Percentiles rank a stretch among this genome's conserved stretches.
These are phyloP conservation scores for Syngnathus rostellatus DNA, from an alignment of 2,797 vertebrate genomes.

Conservation along the genomic window DNA sequence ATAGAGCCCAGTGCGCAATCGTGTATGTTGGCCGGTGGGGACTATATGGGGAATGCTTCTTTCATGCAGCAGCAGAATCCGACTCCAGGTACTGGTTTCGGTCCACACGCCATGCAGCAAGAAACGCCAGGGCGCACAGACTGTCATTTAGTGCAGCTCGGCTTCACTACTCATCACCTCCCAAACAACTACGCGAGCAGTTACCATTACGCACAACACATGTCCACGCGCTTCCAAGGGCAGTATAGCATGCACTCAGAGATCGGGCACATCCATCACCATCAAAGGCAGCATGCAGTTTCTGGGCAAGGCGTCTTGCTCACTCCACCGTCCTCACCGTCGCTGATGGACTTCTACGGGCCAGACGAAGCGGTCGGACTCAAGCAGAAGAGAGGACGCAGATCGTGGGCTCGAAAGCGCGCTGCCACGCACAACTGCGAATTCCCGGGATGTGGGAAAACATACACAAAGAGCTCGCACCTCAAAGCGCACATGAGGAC, in stretches of 20 bases:
- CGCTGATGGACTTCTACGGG: conserved; percentile 77
- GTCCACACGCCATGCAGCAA: conserved; percentile 43
- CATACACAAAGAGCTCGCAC: conserved; percentile 91
- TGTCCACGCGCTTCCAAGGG: conserved; percentile 70
- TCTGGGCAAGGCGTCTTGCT: conserved; percentile 73
- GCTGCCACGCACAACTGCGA: conserved; percentile 89
- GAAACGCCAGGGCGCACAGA: conserved; percentile 42
- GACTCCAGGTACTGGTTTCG: conserved; percentile 28
- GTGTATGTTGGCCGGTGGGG: conserved; percentile 72
- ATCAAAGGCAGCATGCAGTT: neutral
- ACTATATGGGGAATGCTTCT: conserved; percentile 61
- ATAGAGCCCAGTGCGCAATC: conserved; percentile 71
- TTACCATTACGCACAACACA: conserved; percentile 47
- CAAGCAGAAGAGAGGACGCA: conserved; percentile 79
- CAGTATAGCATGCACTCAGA: conserved; percentile 69
- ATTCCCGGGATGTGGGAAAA: conserved; percentile 87
- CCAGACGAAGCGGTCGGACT: conserved; percentile 62
- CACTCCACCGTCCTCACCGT: conserved; percentile 84
- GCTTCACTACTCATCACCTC: conserved; percentile 23
- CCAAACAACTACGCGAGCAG: conserved; percentile 57
- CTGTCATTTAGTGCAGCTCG: conserved; percentile 25
- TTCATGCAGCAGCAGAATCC: conserved; percentile 49
- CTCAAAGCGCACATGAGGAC: conserved; percentile 91
- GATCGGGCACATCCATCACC: conserved; percentile 27
- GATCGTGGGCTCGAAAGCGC: conserved; percentile 84